Conservation (phyloP, 2,113 vertebrate species). For the Strix aluco region DNA sequence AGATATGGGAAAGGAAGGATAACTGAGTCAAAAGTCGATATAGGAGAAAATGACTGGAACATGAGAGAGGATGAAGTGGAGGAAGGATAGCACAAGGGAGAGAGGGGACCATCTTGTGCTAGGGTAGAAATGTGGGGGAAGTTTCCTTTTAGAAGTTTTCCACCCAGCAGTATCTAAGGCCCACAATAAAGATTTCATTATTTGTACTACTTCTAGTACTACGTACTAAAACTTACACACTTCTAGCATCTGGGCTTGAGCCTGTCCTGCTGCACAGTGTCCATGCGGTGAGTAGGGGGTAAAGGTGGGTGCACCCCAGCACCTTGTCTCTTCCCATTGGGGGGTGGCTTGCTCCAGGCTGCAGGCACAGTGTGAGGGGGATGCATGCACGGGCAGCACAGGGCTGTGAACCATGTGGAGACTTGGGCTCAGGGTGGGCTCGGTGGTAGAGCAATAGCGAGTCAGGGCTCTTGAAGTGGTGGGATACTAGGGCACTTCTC, state of each 20-base stretch:
- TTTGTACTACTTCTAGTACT: rapidly evolving
- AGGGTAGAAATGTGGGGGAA: neutral
- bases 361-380: neutral
- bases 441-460: rapidly evolving
- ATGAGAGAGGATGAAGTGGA: neutral
- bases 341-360: neutral
- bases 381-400: rapidly evolving
- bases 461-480: rapidly evolving
- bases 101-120: neutral
- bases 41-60: neutral
- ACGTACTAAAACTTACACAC: rapidly evolving
- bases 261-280: neutral
- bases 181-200: neutral
- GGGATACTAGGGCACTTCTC: neutral
- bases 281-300: rapidly evolving
- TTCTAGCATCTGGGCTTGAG: neutral
- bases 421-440: neutral
- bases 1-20: neutral
- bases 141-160: neutral
- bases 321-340: rapidly evolving
- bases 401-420: neutral
- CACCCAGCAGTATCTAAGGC: neutral
- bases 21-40: neutral
- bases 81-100: neutral
- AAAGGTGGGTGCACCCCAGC: neutral